These are phyloP conservation scores for Meloidogyne chitwoodi DNA, from an alignment of 1,140 invertebrate genomes.

Conservation along the genomic window DNA sequence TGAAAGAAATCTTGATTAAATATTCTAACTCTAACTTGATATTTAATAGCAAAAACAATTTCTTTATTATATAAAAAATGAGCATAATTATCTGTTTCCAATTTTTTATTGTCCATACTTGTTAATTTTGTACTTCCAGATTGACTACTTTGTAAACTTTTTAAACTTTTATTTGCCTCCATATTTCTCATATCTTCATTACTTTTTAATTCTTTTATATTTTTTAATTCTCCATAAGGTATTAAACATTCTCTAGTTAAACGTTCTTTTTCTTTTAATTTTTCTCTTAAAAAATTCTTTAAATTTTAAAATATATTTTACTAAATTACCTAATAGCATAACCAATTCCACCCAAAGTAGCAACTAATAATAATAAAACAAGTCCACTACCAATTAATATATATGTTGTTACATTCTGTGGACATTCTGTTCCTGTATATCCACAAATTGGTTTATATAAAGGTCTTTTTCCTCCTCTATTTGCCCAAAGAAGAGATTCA, in stretches of 20 bases:
- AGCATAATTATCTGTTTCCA: constrained; percentile 46
- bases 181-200: background rate
- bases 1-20: constrained; percentile 20
- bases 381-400: constrained; percentile 21
- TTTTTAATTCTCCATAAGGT: constrained; percentile 19
- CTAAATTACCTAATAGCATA: constrained; percentile 26
- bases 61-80: constrained; percentile 44
- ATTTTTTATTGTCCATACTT: constrained; percentile 26
- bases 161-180: constrained; percentile 35
- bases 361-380: constrained; percentile 20
- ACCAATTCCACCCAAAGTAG: constrained; percentile 19
- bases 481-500: constrained; percentile 15
- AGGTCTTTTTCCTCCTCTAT: constrained; percentile 18
- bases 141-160: constrained; percentile 40
- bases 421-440: constrained; percentile 29
- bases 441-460: constrained; percentile 26
- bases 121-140: constrained; percentile 29
- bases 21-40: constrained; percentile 29
- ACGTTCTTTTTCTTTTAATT: constrained; percentile 18
- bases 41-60: constrained; percentile 40
- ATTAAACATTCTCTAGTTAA: constrained; percentile 34
- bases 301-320: background rate
- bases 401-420: constrained; percentile 18
- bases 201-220: constrained; percentile 12
- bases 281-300: constrained; percentile 26